phyloP scores from a whole-genome alignment of 2,888 invertebrate species.

The Hydroisotoma schaefferi region DNA sequence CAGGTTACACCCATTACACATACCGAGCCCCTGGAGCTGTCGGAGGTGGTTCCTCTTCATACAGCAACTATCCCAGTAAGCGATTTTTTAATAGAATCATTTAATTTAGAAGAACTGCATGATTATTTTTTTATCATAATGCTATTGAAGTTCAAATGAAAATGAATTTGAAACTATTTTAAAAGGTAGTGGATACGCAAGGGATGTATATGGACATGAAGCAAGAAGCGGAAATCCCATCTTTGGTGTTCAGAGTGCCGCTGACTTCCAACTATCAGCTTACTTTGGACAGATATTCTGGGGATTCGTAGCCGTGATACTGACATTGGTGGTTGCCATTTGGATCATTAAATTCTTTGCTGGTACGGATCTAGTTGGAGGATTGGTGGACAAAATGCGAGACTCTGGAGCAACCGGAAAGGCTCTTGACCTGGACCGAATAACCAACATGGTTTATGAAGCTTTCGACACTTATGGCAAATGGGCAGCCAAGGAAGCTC shows the following conservation, averaged over 20 bases:
- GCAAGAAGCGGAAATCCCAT: constrained; percentile 28
- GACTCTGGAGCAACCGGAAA: constrained; percentile 28
- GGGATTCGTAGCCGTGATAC: constrained; percentile 25
- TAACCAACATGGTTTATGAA: constrained; percentile 43
- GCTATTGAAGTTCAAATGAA: no score
- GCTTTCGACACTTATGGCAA: constrained; percentile 44
- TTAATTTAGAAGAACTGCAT: not conserved
- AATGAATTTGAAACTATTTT: no score
- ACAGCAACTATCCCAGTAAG: not conserved
- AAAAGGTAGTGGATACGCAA: constrained; percentile 10
- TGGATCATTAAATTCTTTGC: constrained; percentile 27
- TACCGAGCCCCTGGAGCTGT: not conserved
- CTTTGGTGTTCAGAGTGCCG: constrained; percentile 39
- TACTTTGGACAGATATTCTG: constrained; percentile 45
- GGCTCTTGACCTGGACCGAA: constrained; percentile 41
- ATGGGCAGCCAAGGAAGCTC: constrained; percentile 24
- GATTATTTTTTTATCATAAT: constrained; percentile 10
- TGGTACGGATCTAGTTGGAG: constrained; percentile 36
- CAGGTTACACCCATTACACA: not conserved
- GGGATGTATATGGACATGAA: constrained; percentile 23
- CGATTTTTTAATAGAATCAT: not conserved
- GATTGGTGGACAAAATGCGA: constrained; percentile 34
- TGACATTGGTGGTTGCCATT: constrained; percentile 25
- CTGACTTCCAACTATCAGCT: constrained; percentile 42
- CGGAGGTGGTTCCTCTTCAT: not conserved